Percentiles rank a stretch among this genome's conserved stretches.
These are phyloP conservation scores for Drosophila seclusa DNA, from an alignment of 2,888 invertebrate species.

Conservation along the genomic window DNA sequence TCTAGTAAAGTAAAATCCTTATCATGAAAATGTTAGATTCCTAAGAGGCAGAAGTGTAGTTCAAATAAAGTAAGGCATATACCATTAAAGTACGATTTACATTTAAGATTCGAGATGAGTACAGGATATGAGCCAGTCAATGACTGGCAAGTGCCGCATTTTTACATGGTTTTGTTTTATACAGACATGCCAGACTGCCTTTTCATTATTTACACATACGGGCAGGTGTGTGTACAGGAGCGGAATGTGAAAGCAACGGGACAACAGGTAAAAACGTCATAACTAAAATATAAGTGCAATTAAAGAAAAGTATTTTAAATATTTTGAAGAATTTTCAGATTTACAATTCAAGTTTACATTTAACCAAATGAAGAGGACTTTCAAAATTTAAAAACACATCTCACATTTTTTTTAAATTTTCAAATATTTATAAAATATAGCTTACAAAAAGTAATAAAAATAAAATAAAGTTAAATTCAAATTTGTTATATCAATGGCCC, in stretches of 20 bases:
- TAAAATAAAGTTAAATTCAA: not conserved
- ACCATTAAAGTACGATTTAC: not conserved
- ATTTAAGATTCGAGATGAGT: not conserved
- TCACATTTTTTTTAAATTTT: not conserved
- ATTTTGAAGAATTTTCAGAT: not conserved
- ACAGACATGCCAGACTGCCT: slow-evolving; percentile 6
- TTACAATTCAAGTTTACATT: no score
- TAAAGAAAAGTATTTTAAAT: fast-evolving
- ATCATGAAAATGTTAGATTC: not conserved
- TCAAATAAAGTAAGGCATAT: not conserved
- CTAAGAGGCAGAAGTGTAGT: not conserved
- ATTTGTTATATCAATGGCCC: not conserved
- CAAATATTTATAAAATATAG: not conserved
- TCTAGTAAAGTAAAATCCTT: not conserved
- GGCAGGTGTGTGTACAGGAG: slow-evolving; percentile 13
- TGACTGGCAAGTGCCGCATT: not conserved
- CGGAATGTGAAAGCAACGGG: slow-evolving; percentile 3
- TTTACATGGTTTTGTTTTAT: slow-evolving; percentile 5
- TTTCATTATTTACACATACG: slow-evolving; percentile 21
- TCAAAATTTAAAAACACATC: not conserved
- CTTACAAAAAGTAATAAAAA: not conserved
- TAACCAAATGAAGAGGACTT: not conserved
- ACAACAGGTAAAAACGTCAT: not conserved
- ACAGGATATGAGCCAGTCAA: not conserved
- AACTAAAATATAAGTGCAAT: not conserved